phyloP scores from a whole-genome alignment of 2,797 vertebrate species.

The Propithecus perrieri region DNA sequence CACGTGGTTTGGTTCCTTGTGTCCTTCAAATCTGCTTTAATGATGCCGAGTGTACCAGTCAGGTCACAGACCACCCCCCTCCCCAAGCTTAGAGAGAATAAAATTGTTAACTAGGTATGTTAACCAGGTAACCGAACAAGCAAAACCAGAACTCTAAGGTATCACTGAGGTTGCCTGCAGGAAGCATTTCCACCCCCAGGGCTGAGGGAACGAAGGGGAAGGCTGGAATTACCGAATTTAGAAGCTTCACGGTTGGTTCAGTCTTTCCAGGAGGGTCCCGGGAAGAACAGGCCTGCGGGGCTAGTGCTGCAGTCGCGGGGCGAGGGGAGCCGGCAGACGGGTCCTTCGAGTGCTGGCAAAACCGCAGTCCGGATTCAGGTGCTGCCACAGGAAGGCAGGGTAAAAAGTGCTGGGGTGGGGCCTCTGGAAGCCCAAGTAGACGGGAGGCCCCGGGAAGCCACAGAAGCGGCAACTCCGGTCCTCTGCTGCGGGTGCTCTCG shows the following conservation, averaged over 20 bases:
- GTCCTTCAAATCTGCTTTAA: background rate
- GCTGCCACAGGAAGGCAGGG: fast-evolving
- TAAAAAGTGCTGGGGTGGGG: too few relatives aligned
- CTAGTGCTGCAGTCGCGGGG: background rate
- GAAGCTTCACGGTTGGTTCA: background rate
- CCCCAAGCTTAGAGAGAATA: background rate
- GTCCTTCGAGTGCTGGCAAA: background rate
- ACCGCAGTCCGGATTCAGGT: background rate
- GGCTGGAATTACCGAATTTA: background rate
- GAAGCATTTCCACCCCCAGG: background rate
- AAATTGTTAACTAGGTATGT: too few relatives aligned
- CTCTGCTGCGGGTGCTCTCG: background rate
- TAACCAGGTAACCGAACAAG: too few relatives aligned
- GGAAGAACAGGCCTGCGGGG: background rate
- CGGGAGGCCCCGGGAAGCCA: background rate
- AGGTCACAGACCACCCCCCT: too few relatives aligned
- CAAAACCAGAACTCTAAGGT: background rate
- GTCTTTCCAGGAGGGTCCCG: background rate
- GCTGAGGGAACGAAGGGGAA: too few relatives aligned
- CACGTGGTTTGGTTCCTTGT: background rate
- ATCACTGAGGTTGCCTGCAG: background rate
- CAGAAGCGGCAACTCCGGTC: background rate
- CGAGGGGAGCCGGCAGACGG: background rate
- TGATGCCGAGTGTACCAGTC: background rate
- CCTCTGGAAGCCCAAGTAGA: background rate